Conservation (phyloP, 2,888 invertebrate genomes). For the Pheosia gnoma region DNA sequence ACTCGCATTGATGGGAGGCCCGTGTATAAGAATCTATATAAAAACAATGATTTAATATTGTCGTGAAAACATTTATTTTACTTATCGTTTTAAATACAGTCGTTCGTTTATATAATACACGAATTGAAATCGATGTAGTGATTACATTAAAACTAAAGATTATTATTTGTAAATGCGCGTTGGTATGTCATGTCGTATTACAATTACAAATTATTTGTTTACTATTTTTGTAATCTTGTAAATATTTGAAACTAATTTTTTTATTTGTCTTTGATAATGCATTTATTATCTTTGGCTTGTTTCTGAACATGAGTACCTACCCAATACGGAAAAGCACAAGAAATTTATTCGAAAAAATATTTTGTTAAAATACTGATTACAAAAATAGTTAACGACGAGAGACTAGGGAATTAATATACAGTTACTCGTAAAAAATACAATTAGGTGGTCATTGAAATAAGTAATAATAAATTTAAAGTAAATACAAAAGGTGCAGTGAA, state of each 20-base stretch:
- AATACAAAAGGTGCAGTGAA: slow-evolving; percentile 8
- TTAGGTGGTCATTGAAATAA: slow-evolving; percentile 3
- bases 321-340: background rate
- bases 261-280: background rate
- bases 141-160: slow-evolving; percentile 50
- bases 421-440: slow-evolving; percentile 29
- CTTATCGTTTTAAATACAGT: slow-evolving; percentile 69
- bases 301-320: background rate
- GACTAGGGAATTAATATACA: slow-evolving; percentile 48
- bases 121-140: slow-evolving; percentile 55
- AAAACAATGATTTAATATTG: background rate
- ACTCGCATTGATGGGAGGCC: no score
- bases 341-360: background rate
- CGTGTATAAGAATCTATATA: background rate
- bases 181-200: slow-evolving; percentile 64
- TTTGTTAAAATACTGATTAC: slow-evolving; percentile 2
- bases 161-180: slow-evolving; percentile 65
- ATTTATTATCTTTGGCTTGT: background rate
- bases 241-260: background rate
- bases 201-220: slow-evolving; percentile 31
- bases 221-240: slow-evolving; percentile 43
- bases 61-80: slow-evolving; percentile 45
- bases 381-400: slow-evolving; percentile 14
- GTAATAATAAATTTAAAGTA: slow-evolving; percentile 1
- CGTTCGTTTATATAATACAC: slow-evolving; percentile 56